These are phyloP conservation scores for Columba livia DNA, from an alignment of 2,113 vertebrate genomes.

Conservation along the genomic window DNA sequence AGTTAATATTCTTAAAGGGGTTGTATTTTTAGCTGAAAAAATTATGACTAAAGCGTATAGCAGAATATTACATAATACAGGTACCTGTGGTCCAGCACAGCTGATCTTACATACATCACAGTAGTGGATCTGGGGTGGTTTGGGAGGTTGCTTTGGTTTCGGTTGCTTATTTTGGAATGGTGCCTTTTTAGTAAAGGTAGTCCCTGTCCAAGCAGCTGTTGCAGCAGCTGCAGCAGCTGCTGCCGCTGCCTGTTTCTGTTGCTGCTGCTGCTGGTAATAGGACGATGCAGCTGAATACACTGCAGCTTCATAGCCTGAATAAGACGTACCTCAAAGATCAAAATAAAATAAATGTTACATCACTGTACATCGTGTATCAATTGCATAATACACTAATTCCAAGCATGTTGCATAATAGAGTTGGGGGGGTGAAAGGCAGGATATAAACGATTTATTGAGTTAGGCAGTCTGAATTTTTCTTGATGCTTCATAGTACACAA, in stretches of 20 bases:
- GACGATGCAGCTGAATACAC: conserved; percentile 97
- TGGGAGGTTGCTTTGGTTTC: conserved; percentile 95
- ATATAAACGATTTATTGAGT: neutral
- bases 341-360: conserved; percentile 63
- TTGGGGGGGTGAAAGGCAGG: neutral
- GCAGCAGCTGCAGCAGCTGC: conserved; percentile 90
- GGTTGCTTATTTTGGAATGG: conserved; percentile 96
- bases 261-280: conserved; percentile 94
- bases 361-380: neutral
- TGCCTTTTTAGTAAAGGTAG: conserved; percentile 94
- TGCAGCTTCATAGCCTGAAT: conserved; percentile 97
- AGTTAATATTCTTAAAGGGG: neutral
- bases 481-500: neutral
- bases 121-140: conserved; percentile 98
- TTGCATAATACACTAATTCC: neutral
- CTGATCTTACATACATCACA: conserved; percentile 99
- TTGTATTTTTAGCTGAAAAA: neutral
- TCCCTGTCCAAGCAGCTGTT: conserved; percentile 93
- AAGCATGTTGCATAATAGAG: neutral
- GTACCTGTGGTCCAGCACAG: conserved; percentile 98
- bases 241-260: conserved; percentile 90
- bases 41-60: neutral
- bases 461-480: neutral
- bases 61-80: conserved; percentile 33
- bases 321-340: conserved; percentile 88